These are phyloP conservation scores for Panthera uncia DNA, from an alignment of 2,113 vertebrate genomes.

Conservation along the genomic window DNA sequence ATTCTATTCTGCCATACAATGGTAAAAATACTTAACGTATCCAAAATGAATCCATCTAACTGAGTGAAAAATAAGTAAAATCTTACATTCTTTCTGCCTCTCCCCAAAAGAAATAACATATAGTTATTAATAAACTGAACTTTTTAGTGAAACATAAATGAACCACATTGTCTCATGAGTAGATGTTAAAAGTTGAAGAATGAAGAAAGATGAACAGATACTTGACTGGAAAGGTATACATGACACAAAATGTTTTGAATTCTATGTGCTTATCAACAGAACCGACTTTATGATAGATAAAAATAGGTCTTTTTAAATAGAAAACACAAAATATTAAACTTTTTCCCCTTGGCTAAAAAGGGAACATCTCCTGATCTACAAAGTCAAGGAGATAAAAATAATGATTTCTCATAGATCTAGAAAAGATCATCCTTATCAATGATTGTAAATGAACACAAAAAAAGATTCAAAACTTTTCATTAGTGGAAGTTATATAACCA, in stretches of 20 bases:
- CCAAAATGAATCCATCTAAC: not conserved
- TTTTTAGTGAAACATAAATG: not conserved
- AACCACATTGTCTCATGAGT: not conserved
- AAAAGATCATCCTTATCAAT: not conserved
- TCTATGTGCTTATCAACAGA: not conserved
- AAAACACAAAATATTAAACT: slow-evolving; percentile 1
- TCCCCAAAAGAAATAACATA: not conserved
- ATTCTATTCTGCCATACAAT: not conserved
- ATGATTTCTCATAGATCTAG: not conserved
- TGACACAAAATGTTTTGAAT: not conserved
- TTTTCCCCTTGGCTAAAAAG: not conserved
- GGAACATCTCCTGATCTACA: not conserved
- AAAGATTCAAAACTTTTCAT: not conserved
- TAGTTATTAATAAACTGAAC: not conserved
- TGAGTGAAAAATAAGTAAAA: not conserved
- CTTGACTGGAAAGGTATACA: not conserved
- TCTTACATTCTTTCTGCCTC: not conserved
- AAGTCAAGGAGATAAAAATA: not conserved
- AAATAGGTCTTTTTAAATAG: not conserved
- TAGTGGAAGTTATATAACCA: not conserved
- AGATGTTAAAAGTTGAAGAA: not conserved
- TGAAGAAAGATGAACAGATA: not conserved
- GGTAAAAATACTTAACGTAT: not conserved
- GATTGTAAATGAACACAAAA: not conserved
- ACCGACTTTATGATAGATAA: not conserved